Base-by-base conservation (phyloP, 2,113 vertebrate genomes). In the Micronycteris hirsuta region DNA sequence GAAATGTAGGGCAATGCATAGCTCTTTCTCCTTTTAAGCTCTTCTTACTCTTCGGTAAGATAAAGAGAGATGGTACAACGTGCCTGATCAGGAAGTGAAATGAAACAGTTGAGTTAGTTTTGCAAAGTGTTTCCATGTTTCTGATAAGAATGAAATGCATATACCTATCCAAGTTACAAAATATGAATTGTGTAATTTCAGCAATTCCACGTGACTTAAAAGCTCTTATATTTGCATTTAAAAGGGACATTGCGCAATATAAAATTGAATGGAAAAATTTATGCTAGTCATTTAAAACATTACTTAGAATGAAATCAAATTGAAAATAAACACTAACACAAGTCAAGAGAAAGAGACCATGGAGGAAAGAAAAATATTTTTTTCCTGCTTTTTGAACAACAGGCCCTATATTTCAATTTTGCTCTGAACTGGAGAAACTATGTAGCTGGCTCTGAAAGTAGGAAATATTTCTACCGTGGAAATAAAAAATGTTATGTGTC, bases 401-500 rank as follows among this genome's bases (percentile, higher is more conserved):
- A 45, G 13, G 9, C 0, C 7, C 58, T 17, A 26, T 6, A 71
- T 85, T 90, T 97, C 63, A 65, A 82, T 96, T 95, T 73, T 82
- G 31, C 24, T 20, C 20, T 22, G 33, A 86, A 36, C 61, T 16
- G 12, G 8, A 26, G 5, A 73, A 67, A 73, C 41, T 68, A 13
- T 6, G 7, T 16, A 82, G 63, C 67, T 82, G 61, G 22, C 15
- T 81, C 17, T 65, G 28, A 86, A 93, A 95, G 81, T 41, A 92
- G 89, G 15, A 95, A 91, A 88, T 63, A 87, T 19, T 92, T 65
- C 74, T 65, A 86, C 52, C 45, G 90, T 68, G 74, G 90, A 91
- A 96, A 84, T 36, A 36, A 80, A 93, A 94, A 96, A 86, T 94
- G 88, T 56, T 86, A 82, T 76, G 81, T 80, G 38, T 83, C 65